Base-by-base conservation (phyloP, 2,888 invertebrate species). In the Pseudococcus jackbeardsleyi region DNA sequence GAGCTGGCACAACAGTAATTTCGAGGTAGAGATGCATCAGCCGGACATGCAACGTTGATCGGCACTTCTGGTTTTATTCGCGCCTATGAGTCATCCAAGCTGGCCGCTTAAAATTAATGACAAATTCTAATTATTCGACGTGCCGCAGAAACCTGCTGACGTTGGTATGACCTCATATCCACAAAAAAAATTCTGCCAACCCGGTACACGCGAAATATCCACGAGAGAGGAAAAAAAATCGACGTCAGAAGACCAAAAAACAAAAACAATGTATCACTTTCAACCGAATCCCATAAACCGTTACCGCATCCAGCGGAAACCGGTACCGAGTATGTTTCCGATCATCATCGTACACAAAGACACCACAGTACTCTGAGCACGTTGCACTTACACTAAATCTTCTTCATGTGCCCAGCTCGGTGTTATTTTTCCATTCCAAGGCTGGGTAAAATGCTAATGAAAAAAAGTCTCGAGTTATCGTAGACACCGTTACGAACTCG, bases 241-340 rank as follows among this genome's bases (percentile, higher is more conserved):
- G 9, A 64, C 42, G 42, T 59, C 12, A 59, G n/a, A 59, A 59
- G 59, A 59, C 59, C 59, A 59, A 64, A 64, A 42, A 42, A 42
- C 42, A 42, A 42, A 42, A 42, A 64, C 64, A 64, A 72, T 72
- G 72, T 72, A 72, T 72, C 64, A 72, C 72, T 72, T 72, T 72
- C 26, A 26, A 72, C 33, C 72, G 72, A 72, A 72, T 72, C 33
- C 64, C 64, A 22, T 22, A 64, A 64, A 64, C 64, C 64, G 64
- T 19, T 64, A 64, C 64, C 64, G 15, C 64, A 64, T 64, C 19
- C 22, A 64, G 54, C 54, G 54, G 54, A 54, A 54, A 54, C 54
- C 54, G 54, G 54, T 54, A 54, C 54, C 7, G n/a, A 19, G 22
- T 59, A 59, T 19, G 59, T 64, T 64, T 64, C 64, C 64, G 64